These are phyloP conservation scores for Agrypnus murinus DNA, from an alignment of 2,888 invertebrate species.

Conservation along the genomic window DNA sequence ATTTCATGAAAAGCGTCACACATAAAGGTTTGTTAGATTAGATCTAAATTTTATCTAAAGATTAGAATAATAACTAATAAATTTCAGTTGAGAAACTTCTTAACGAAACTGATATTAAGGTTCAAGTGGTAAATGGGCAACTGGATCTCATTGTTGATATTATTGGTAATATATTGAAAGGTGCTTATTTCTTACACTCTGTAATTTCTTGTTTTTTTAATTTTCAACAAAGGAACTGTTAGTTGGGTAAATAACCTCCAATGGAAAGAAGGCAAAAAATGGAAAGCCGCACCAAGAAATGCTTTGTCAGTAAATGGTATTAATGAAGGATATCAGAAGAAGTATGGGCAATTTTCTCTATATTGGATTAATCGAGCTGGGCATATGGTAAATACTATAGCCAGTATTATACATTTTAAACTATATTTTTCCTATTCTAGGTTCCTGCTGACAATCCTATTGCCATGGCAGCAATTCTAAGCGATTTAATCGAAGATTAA, in stretches of 20 bases:
- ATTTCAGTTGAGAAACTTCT: constrained; percentile 79
- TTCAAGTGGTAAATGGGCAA: constrained; percentile 85
- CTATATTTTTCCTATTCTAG: too few relatives aligned
- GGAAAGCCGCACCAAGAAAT: constrained; percentile 73
- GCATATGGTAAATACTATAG: constrained; percentile 83
- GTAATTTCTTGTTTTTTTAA: too few relatives aligned
- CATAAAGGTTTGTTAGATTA: constrained; percentile 69
- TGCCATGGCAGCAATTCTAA: too few relatives aligned
- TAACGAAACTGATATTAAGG: constrained; percentile 78
- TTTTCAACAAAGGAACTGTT: constrained; percentile 55
- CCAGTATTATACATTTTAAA: too few relatives aligned
- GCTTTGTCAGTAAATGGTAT: constrained; percentile 77
- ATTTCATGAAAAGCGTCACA: constrained; percentile 88
- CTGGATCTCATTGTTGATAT: constrained; percentile 90
- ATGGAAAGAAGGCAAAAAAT: constrained; percentile 77
- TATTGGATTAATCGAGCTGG: constrained; percentile 87
- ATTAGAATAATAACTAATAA: too few relatives aligned
- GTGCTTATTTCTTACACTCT: too few relatives aligned
- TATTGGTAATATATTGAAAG: too few relatives aligned
- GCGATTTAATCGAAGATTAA: too few relatives aligned
- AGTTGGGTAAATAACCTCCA: constrained; percentile 82
- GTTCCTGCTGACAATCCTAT: too few relatives aligned
- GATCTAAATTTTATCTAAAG: too few relatives aligned
- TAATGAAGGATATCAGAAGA: constrained; percentile 84
- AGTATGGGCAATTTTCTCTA: constrained; percentile 79